phyloP scores from a whole-genome alignment of 2,113 vertebrate species.

The Equus przewalskii region DNA sequence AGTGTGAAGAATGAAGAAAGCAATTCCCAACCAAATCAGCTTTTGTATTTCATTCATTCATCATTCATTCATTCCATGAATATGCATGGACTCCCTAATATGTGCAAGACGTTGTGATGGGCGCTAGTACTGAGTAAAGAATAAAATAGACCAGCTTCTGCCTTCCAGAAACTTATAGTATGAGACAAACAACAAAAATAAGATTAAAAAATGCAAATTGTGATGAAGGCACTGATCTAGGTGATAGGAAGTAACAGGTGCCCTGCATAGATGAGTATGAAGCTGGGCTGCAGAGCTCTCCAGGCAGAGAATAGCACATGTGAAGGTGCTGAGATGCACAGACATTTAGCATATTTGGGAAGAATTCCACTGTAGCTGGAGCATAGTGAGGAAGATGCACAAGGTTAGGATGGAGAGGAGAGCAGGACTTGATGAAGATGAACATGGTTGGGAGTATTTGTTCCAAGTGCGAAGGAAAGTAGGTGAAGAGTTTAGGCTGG shows the following conservation, averaged over 20 bases:
- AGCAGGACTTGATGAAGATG: background rate
- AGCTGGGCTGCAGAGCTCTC: background rate
- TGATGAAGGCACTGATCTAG: background rate
- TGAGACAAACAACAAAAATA: background rate
- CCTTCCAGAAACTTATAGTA: background rate
- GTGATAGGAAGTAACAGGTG: background rate
- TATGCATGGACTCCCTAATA: background rate
- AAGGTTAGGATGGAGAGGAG: background rate
- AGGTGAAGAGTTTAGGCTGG: background rate
- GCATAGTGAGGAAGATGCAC: background rate
- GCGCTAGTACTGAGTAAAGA: background rate
- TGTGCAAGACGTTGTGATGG: background rate
- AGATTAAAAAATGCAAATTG: background rate
- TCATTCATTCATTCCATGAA: background rate
- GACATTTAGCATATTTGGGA: background rate
- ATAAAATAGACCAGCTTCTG: background rate
- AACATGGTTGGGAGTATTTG: background rate
- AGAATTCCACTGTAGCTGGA: background rate
- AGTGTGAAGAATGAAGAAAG: slow-evolving; percentile 68
- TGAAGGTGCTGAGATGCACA: background rate
- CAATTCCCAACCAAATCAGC: background rate
- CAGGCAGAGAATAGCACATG: accelerated
- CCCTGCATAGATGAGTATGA: accelerated
- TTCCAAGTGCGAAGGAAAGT: background rate
- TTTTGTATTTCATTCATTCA: background rate